Evolutionary conservation across 2,888 invertebrate genomes (phyloP).

Genomic region (Orthonevra nobilis): DNA sequence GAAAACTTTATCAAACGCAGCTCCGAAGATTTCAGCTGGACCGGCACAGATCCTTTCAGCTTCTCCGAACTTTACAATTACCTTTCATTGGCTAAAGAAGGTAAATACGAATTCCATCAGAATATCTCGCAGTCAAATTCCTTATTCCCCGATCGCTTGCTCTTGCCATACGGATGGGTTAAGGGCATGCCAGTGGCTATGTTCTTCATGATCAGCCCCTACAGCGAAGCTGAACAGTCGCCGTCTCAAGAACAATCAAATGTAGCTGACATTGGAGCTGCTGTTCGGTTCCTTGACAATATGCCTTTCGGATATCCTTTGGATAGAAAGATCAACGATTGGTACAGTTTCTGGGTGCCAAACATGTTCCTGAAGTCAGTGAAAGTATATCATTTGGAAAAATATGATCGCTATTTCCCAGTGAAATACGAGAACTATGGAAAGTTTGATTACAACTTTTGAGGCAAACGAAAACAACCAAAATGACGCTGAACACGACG

Average conservation of each 20-base stretch:
- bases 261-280: slow-evolving; percentile 82
- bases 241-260: slow-evolving; percentile 80
- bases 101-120: slow-evolving; percentile 81
- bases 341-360: slow-evolving; percentile 83
- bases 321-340: slow-evolving; percentile 84
- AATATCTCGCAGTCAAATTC: slow-evolving; percentile 83
- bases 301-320: slow-evolving; percentile 88
- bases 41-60: slow-evolving; percentile 82
- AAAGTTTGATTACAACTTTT: slow-evolving; percentile 75
- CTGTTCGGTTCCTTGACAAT: slow-evolving; percentile 82
- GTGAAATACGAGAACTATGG: slow-evolving; percentile 74
- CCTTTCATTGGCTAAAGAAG: slow-evolving; percentile 82
- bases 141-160: slow-evolving; percentile 86
- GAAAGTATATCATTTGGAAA: slow-evolving; percentile 84
- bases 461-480: background rate
- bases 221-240: slow-evolving; percentile 81
- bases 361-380: slow-evolving; percentile 86
- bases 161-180: slow-evolving; percentile 86
- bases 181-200: slow-evolving; percentile 85
- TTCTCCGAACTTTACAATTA: slow-evolving; percentile 78
- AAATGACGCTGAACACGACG: no score
- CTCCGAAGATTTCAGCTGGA: slow-evolving; percentile 85
- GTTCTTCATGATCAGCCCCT: slow-evolving; percentile 84
- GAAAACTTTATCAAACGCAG: slow-evolving; percentile 85
- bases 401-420: slow-evolving; percentile 75